A percentile compares a stretch with the other conserved stretches of the same genome.
Conservation (phyloP, 2,888 invertebrate genomes). For the Prionchulus punctatus region DNA sequence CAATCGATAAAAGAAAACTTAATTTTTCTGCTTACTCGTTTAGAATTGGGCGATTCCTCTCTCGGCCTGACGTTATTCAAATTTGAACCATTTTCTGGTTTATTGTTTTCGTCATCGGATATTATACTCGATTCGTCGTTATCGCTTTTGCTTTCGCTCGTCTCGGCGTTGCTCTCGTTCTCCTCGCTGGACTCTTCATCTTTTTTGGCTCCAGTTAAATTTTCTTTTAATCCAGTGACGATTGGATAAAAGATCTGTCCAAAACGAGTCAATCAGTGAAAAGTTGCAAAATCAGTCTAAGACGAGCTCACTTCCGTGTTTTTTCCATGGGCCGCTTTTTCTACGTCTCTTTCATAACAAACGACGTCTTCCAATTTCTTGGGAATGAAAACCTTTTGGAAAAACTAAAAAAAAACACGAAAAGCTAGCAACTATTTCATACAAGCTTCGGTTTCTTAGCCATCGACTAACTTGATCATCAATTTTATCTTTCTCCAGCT, state of each 20-base stretch:
- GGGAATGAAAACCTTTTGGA: slow-evolving; percentile 81
- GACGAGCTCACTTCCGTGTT: not conserved
- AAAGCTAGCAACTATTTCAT: not conserved
- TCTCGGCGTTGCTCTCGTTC: slow-evolving; percentile 7
- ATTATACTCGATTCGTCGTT: slow-evolving; percentile 12
- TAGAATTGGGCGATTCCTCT: slow-evolving; percentile 39
- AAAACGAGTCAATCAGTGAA: not conserved
- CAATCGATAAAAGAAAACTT: slow-evolving; percentile 2
- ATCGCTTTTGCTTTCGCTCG: slow-evolving; percentile 12
- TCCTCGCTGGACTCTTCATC: slow-evolving; percentile 47
- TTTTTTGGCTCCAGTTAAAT: slow-evolving; percentile 54
- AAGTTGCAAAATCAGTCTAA: not conserved
- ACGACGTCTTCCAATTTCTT: slow-evolving; percentile 69
- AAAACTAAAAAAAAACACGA: slow-evolving; percentile 39
- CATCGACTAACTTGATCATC: not conserved
- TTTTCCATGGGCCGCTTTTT: slow-evolving; percentile 40
- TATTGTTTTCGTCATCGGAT: slow-evolving; percentile 12
- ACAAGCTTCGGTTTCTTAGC: too few species aligned
- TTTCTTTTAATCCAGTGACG: slow-evolving; percentile 62
- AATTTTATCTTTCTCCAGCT: not conserved
- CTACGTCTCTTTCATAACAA: slow-evolving; percentile 52
- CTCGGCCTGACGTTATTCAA: slow-evolving; percentile 28
- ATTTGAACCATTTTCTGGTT: too few species aligned
- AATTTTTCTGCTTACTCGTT: slow-evolving; percentile 29
- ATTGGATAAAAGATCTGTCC: slow-evolving; percentile 63